A percentile compares a stretch with the other conserved stretches of the same genome.
Conservation (phyloP, 2,797 vertebrate genomes). For the Florisuga fusca region DNA sequence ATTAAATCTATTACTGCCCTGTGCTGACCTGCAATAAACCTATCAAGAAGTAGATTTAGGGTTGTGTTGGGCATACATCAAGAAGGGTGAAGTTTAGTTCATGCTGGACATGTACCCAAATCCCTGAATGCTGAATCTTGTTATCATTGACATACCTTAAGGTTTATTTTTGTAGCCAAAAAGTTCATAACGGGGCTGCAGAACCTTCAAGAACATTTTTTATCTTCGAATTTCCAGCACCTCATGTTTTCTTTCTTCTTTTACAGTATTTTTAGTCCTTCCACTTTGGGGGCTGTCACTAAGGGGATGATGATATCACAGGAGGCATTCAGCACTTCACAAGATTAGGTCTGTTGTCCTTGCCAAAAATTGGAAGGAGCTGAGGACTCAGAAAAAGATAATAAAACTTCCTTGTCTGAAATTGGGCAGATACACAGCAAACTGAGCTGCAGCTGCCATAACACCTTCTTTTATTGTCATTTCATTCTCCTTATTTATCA, state of each 20-base stretch:
- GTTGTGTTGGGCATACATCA: neutral
- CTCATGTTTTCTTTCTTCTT: constrained; percentile 27
- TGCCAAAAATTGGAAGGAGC: constrained; percentile 48
- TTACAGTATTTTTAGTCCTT: constrained; percentile 60
- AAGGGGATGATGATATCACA: constrained; percentile 59
- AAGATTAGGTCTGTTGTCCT: constrained; percentile 57
- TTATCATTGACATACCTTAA: neutral
- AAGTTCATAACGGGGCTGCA: neutral
- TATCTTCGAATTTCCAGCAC: constrained; percentile 15
- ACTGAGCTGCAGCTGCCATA: neutral
- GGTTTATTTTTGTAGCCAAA: neutral
- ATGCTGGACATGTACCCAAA: neutral
- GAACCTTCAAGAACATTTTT: neutral
- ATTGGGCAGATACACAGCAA: neutral
- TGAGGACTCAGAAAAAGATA: constrained; percentile 32
- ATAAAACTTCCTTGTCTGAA: constrained; percentile 15
- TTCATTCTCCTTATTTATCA: neutral
- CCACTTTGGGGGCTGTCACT: constrained; percentile 57
- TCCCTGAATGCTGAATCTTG: neutral
- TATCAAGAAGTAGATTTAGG: neutral
- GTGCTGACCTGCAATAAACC: neutral
- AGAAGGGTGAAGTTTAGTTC: neutral
- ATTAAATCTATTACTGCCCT: neutral
- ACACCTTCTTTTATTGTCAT: neutral
- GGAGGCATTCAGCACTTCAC: constrained; percentile 60